phyloP scores from a whole-genome alignment of 2,797 vertebrate genomes.

The Melopsittacus undulatus region DNA sequence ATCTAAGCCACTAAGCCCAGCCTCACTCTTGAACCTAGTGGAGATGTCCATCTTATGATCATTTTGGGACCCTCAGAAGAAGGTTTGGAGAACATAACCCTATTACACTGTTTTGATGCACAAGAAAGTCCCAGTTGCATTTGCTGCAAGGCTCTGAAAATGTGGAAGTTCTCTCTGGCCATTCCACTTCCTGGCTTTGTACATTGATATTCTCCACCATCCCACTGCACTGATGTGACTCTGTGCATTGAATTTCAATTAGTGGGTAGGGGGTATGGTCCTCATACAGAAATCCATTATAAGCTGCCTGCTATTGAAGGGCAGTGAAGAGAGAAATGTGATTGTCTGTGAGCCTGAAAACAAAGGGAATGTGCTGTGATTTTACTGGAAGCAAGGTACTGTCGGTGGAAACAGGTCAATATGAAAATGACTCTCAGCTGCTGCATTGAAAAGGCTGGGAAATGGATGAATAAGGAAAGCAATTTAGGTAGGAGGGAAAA shows the following conservation, averaged over 20 bases:
- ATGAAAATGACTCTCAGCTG: not conserved
- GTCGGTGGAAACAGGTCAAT: not conserved
- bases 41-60: not conserved
- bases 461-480: not conserved
- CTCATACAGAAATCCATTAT: constrained; percentile 5
- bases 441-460: not conserved
- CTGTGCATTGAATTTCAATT: constrained; percentile 60
- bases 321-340: constrained; percentile 56
- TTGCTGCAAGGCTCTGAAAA: not conserved
- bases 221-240: constrained; percentile 8
- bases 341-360: constrained; percentile 27
- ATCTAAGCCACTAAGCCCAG: not conserved
- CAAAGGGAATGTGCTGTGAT: constrained; percentile 27
- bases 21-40: not conserved
- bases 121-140: not conserved
- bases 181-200: not conserved
- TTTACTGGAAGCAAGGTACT: constrained; percentile 49
- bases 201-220: constrained; percentile 62
- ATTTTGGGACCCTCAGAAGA: not conserved
- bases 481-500: not conserved
- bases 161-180: not conserved
- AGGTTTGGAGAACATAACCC: not conserved
- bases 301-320: constrained; percentile 36
- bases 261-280: constrained; percentile 1
- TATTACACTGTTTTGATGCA: not conserved